A percentile compares a stretch with the other conserved stretches of the same genome.
Conservation (phyloP, 2,797 vertebrate species). For the Picus viridis region DNA sequence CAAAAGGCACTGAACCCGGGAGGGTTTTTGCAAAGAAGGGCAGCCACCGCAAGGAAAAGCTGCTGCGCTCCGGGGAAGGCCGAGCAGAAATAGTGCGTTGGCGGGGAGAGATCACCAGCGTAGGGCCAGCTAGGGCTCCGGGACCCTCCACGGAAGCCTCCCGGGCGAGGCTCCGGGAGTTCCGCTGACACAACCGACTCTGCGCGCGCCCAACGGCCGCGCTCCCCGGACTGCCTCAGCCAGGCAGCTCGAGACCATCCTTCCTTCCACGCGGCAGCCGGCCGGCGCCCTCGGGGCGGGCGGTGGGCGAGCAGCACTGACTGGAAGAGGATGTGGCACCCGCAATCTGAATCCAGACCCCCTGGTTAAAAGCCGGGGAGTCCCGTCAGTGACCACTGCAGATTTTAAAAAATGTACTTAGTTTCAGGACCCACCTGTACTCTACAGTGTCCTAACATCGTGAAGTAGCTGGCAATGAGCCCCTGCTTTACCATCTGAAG, state of each 20-base stretch:
- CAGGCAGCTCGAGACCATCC: too few species aligned
- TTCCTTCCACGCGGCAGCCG: rapidly evolving
- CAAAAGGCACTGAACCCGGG: not conserved
- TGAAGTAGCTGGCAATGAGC: too few species aligned
- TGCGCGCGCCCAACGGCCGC: not conserved
- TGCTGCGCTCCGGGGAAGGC: not conserved
- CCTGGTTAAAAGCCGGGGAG: too few species aligned
- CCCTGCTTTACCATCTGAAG: not conserved
- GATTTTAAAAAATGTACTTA: not conserved
- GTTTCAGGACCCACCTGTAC: not conserved
- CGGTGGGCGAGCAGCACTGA: rapidly evolving
- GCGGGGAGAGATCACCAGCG: rapidly evolving
- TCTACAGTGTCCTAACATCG: not conserved
- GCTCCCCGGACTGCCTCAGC: not conserved
- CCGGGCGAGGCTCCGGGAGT: too few species aligned
- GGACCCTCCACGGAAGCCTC: too few species aligned
- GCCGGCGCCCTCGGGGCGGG: not conserved
- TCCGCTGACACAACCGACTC: not conserved
- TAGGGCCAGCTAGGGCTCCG: too few species aligned
- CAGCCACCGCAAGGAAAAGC: not conserved
- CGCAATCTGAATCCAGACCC: too few species aligned
- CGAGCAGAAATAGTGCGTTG: not conserved
- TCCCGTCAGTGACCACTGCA: not conserved
- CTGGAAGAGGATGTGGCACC: not conserved
- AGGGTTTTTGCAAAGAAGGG: not conserved